Conservation (phyloP, 2,888 invertebrate species). For the Oxytorus armatus region DNA sequence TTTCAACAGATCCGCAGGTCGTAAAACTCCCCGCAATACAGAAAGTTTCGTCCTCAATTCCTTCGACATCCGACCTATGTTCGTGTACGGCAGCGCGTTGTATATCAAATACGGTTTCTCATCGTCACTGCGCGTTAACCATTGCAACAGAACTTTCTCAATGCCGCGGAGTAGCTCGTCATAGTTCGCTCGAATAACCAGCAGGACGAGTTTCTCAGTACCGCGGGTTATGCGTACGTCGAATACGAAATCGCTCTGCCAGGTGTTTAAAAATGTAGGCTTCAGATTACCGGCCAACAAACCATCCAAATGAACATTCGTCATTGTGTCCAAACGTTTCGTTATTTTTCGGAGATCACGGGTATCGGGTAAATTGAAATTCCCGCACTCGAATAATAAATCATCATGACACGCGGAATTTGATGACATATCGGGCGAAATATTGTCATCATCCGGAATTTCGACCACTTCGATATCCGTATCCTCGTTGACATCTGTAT, state of each 20-base stretch:
- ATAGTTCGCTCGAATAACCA: background rate
- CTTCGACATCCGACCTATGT: background rate
- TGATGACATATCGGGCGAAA: background rate
- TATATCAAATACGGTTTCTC: slow-evolving; percentile 42
- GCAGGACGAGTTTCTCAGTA: background rate
- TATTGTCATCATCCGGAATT: background rate
- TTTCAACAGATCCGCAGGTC: background rate
- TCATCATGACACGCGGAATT: no score
- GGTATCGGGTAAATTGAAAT: background rate
- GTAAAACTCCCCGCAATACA: background rate
- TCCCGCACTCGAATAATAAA: slow-evolving; percentile 14
- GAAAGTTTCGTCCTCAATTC: background rate
- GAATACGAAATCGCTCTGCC: slow-evolving; percentile 15
- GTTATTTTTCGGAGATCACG: background rate
- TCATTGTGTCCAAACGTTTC: slow-evolving; percentile 23
- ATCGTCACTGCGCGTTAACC: slow-evolving; percentile 59
- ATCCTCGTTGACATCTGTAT: background rate
- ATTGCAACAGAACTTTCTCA: slow-evolving; percentile 59
- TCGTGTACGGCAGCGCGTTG: background rate
- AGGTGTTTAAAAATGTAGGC: slow-evolving; percentile 17
- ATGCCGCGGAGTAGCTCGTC: background rate
- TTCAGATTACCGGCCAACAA: slow-evolving; percentile 14
- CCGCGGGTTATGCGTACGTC: slow-evolving; percentile 15
- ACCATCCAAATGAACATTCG: slow-evolving; percentile 22
- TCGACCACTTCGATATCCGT: slow-evolving; percentile 9